These are phyloP conservation scores for Melanerpes formicivorus DNA, from an alignment of 2,113 vertebrate genomes.

Conservation along the genomic window DNA sequence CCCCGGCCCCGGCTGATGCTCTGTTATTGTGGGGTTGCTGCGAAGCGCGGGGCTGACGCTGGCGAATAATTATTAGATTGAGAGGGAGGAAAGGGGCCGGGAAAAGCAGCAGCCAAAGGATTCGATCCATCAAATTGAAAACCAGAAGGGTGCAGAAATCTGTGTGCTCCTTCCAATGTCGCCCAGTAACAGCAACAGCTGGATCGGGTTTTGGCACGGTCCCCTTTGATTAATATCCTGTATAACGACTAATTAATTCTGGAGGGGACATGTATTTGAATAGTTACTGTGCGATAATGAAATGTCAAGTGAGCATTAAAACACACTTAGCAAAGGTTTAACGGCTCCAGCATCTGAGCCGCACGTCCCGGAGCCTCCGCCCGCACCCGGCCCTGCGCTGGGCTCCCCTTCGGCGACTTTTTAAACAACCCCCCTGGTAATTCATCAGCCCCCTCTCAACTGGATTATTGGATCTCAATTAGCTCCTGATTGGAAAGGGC, in stretches of 20 bases:
- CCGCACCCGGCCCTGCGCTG: not conserved
- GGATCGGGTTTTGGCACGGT: not conserved
- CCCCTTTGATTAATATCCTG: conserved; percentile 45
- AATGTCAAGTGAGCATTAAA: conserved; percentile 64
- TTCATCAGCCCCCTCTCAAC: conserved; percentile 3
- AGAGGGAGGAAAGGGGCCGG: conserved; percentile 53
- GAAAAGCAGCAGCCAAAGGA: conserved; percentile 34
- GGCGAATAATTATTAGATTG: conserved; percentile 59
- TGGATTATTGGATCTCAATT: conserved; percentile 30
- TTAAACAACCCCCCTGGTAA: not conserved
- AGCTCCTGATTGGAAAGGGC: not conserved
- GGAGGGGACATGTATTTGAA: conserved; percentile 5
- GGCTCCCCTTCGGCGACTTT: not conserved
- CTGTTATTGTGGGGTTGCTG: not conserved
- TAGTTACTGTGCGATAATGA: conserved; percentile 14
- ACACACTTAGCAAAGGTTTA: conserved; percentile 45
- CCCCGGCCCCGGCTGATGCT: not conserved
- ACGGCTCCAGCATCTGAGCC: conserved; percentile 26
- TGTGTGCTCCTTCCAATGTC: not conserved
- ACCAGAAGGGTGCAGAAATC: not conserved
- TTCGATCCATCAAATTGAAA: conserved; percentile 36
- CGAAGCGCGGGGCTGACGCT: conserved; percentile 14
- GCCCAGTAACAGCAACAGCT: conserved; percentile 25
- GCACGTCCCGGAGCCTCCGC: not conserved
- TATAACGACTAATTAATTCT: conserved; percentile 52